These are phyloP conservation scores for Apteryx owenii DNA, from an alignment of 2,113 vertebrate species.

Conservation along the genomic window DNA sequence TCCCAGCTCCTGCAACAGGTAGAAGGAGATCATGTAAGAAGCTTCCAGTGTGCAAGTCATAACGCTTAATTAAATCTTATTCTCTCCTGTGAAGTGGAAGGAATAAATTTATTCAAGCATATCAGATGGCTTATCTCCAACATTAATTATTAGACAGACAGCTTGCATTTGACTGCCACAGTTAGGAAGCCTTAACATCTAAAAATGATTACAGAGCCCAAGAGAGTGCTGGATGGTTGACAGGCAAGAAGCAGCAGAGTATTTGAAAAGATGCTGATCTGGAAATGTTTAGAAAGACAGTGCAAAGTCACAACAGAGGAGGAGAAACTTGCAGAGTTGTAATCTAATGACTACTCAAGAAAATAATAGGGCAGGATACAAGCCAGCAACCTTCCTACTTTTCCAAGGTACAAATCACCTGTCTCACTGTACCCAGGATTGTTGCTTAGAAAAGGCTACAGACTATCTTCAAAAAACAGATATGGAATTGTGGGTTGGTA, in stretches of 20 bases:
- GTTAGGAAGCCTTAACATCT: background rate
- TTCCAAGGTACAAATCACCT: background rate
- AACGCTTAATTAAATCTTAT: background rate
- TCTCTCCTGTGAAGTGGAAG: background rate
- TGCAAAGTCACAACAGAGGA: background rate
- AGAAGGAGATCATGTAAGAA: background rate
- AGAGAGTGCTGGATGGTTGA: background rate
- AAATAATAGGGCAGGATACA: background rate
- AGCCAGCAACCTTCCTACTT: background rate
- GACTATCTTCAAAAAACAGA: background rate
- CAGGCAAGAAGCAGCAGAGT: background rate
- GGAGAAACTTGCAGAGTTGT: background rate
- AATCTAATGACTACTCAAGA: background rate
- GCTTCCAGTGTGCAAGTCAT: background rate
- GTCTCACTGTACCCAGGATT: rapidly evolving
- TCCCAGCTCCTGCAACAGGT: background rate
- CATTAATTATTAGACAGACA: background rate
- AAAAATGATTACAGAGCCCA: background rate
- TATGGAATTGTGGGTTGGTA: background rate
- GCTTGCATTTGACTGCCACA: background rate
- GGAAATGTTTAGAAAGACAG: background rate
- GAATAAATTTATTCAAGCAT: background rate
- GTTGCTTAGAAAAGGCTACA: background rate
- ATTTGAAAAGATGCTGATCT: background rate
- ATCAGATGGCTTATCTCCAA: background rate